These are phyloP conservation scores for Gryon sp. DNA, from an alignment of 1,140 invertebrate genomes.

Conservation along the genomic window DNA sequence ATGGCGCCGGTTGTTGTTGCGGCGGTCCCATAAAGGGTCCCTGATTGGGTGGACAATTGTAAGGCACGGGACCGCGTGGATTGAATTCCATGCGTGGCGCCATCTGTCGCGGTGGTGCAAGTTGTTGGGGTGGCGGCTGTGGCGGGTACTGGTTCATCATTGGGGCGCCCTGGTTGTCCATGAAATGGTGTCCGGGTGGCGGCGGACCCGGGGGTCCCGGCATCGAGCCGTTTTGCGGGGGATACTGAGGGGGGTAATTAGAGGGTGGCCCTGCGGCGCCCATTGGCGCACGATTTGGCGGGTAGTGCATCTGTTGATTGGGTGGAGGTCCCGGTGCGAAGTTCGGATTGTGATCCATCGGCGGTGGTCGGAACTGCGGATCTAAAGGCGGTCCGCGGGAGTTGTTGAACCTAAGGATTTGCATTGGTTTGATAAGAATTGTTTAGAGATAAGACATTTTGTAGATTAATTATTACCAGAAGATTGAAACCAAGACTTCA, in stretches of 20 bases:
- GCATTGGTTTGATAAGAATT: no score
- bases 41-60: constrained; percentile 68
- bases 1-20: constrained; percentile 31
- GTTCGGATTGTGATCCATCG: constrained; percentile 68
- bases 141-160: constrained; percentile 63
- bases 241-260: constrained; percentile 8
- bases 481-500: no score
- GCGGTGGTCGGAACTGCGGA: constrained; percentile 69
- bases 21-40: constrained; percentile 49
- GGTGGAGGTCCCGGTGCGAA: constrained; percentile 65
- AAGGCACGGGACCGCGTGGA: constrained; percentile 55
- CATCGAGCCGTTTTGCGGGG: constrained; percentile 60
- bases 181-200: constrained; percentile 51
- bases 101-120: constrained; percentile 32
- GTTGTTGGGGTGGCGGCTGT: constrained; percentile 15
- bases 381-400: constrained; percentile 24
- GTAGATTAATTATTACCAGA: no score
- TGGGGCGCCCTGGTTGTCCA: constrained; percentile 40
- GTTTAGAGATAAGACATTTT: no score
- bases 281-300: constrained; percentile 47
- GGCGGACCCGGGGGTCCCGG: constrained; percentile 31
- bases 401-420: constrained; percentile 37
- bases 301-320: constrained; percentile 68
- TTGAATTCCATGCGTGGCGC: constrained; percentile 65
- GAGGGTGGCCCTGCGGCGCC: not conserved